Base-by-base conservation (phyloP, 2,113 vertebrate genomes). In the Furnarius figulus region DNA sequence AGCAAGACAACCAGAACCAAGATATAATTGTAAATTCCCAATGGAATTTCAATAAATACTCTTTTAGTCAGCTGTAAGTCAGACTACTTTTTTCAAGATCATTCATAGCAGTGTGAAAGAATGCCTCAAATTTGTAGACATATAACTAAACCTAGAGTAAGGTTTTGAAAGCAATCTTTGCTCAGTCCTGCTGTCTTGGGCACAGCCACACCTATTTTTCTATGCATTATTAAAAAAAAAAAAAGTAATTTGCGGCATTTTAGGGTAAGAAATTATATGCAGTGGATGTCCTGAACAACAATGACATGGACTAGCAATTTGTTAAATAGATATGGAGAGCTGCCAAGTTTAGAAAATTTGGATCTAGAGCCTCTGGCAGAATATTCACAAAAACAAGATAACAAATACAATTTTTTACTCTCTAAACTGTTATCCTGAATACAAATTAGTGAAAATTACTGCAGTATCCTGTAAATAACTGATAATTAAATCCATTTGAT, bases 301-400 rank as follows among this genome's bases (percentile, higher is more conserved):
- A 80, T 53, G 6, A 39, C 20, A 56, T 8, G 15, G n/a, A 65
- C 65, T 92, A 84, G 35, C 22, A 84, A 87, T 89, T 95, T 95
- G 11, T 87, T 67, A 85, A 74, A 90, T 70, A 80, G n/a, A 91
- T 80, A 75, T 28, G 80, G 76, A 86, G 73, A 92, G 47, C 35
- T 81, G 50, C 37, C 68, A 80, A 81, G 42, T 75, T 85, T 50
- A 59, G 71, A 71, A 87, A 91, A 77, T 91, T 74, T 86, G 27
- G 21, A 90, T 79, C 50, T 74, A 63, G 19, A 68, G 35, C 65
- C 67, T 47, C 55, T 86, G 85, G 90, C 65, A 88, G 20, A 92
- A 70, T 91, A 86, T 37, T 93, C 59, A 86, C 33, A 88, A 84
- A 91, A 96, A 40, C 52, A 40, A 91, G 72, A 88, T 63, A 83